Evolutionary conservation across 2,888 invertebrate genomes (phyloP).

Genomic region (Thereva nobilitata): DNA sequence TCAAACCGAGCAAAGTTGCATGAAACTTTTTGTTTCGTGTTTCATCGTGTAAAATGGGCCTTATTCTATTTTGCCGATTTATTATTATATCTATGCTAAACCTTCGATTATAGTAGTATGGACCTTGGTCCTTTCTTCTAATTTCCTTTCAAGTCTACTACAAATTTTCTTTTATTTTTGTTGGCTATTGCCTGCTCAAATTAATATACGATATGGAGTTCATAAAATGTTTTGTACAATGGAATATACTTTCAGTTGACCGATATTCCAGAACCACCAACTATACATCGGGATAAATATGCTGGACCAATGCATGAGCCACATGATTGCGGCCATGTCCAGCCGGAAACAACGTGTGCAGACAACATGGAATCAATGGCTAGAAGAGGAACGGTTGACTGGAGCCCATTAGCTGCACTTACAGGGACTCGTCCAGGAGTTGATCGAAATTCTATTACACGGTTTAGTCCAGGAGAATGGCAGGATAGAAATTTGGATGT

Average conservation of each 20-base stretch:
- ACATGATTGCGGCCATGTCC: conserved; percentile 58
- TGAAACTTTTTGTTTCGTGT: no score
- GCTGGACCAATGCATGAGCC: conserved; percentile 61
- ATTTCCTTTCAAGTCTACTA: no score
- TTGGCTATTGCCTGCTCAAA: no score
- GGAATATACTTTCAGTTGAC: conserved; percentile 8
- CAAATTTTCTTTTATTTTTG: no score
- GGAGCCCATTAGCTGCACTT: conserved; percentile 70
- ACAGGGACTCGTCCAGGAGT: conserved; percentile 76
- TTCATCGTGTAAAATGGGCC: no score
- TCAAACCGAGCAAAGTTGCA: no score
- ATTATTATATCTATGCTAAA: no score
- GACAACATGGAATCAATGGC: conserved; percentile 65
- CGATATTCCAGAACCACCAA: conserved; percentile 15
- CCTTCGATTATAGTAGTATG: no score
- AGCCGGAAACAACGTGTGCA: conserved; percentile 59
- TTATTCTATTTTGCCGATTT: no score
- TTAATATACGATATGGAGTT: no score
- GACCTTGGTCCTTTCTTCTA: no score
- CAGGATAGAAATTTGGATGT: conserved; percentile 64
- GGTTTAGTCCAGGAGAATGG: conserved; percentile 77
- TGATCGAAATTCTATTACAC: conserved; percentile 74
- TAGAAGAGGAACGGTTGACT: conserved; percentile 70
- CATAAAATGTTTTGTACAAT: conserved; percentile 1
- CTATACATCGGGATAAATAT: conserved; percentile 46